Conservation (phyloP, 2,113 vertebrate species). For the Bos taurus region ARS-UCD2.0 NC_037328.1:2159001-2159500, state of each 20-base stretch:
- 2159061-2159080: not conserved
- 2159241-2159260: not conserved
- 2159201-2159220: not conserved
- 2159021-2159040: not conserved
- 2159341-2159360: not conserved
- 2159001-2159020: no score
- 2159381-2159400: no score
- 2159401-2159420: not conserved
- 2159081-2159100: not conserved
- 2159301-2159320: not conserved
- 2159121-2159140: not conserved
- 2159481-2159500: fast-evolving
- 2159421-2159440: not conserved
- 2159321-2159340: fast-evolving
- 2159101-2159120: not conserved
- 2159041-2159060: not conserved
- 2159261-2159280: not conserved
- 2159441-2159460: not conserved
- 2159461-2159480: not conserved
- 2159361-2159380: not conserved
- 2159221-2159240: not conserved
- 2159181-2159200: not conserved
- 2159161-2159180: not conserved
- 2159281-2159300: fast-evolving
- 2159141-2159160: not conserved